Evolutionary conservation across 1,140 invertebrate species (phyloP), one percentile per base, ranked within the genome.

Genomic region (Drosophila equinoxialis): DNA sequence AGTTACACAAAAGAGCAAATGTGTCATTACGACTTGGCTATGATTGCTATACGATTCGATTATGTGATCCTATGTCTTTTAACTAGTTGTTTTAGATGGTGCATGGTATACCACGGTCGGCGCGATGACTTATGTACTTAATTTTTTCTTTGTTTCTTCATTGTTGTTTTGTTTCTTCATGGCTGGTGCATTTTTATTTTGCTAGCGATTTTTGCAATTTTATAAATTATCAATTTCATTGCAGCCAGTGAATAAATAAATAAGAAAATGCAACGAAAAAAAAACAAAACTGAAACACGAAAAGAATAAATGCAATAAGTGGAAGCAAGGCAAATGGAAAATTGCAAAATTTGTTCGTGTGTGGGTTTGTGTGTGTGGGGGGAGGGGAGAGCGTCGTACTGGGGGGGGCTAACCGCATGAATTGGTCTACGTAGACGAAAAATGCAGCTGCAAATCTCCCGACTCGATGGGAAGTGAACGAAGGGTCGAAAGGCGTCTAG

Each of bases 161-260:
- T 37, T 37, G 35, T 37, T 37, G 1, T 23, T 11, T 11, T 35
- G 33, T n/a, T 23, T 8, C 7, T 37, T 7, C 14, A 10, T 20
- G 7, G 6, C 17, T 39, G 8, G 1, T 30, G n/a, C 10, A 62
- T 66, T 77, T 68, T 72, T 30, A 30, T 30, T 30, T 77, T 66
- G 39, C 71, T 75, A 70, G 72, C 45, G 45, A 23, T 87, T 87
- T 85, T 37, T 68, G 77, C 74, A 84, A 81, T 81, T 86, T 86
- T 79, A 82, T 87, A 86, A 87, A 86, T 86, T 86, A 86, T 87
- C 79, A 86, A 86, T 86, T 86, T 86, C 79, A 82, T 59, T 76
- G 57, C 77, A 51, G 54, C 68, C 41, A 58, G 68, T 68, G 67
- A 70, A 74, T 74, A 74, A 70, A 74, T 76, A 76, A 77, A 79